phyloP scores from a whole-genome alignment of 2,797 vertebrate genomes.

The Psittacula derbiana region DNA sequence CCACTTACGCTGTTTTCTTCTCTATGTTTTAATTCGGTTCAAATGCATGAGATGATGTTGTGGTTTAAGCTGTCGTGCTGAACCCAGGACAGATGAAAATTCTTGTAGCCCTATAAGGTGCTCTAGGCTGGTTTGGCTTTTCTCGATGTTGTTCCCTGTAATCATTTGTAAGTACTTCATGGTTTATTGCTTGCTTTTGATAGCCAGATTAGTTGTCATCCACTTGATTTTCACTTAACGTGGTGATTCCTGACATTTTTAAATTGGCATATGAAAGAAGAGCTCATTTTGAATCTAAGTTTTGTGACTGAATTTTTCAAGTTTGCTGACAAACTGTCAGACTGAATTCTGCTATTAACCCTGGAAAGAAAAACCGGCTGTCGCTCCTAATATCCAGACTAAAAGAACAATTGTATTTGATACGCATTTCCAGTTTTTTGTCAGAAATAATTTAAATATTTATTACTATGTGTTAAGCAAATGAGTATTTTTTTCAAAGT shows the following conservation, averaged over 20 bases:
- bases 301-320: constrained; percentile 80
- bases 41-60: neutral
- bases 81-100: neutral
- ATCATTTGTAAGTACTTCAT: constrained; percentile 53
- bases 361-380: constrained; percentile 78
- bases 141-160: constrained; percentile 51
- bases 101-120: neutral
- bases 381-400: constrained; percentile 78
- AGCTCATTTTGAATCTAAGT: constrained; percentile 77
- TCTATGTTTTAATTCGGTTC: neutral
- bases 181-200: constrained; percentile 58
- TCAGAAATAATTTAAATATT: neutral
- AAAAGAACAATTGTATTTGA: constrained; percentile 61
- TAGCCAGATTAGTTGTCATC: constrained; percentile 71
- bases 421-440: constrained; percentile 21
- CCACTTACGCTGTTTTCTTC: neutral
- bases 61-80: neutral
- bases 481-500: neutral
- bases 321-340: constrained; percentile 87
- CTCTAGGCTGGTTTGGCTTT: neutral
- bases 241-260: constrained; percentile 65
- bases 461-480: neutral
- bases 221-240: constrained; percentile 58
- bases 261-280: constrained; percentile 82
- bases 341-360: constrained; percentile 79